Percentiles rank a stretch among this genome's conserved stretches.
Conservation (phyloP, 2,797 vertebrate genomes). For the Oceanodroma leucorhoa region DNA sequence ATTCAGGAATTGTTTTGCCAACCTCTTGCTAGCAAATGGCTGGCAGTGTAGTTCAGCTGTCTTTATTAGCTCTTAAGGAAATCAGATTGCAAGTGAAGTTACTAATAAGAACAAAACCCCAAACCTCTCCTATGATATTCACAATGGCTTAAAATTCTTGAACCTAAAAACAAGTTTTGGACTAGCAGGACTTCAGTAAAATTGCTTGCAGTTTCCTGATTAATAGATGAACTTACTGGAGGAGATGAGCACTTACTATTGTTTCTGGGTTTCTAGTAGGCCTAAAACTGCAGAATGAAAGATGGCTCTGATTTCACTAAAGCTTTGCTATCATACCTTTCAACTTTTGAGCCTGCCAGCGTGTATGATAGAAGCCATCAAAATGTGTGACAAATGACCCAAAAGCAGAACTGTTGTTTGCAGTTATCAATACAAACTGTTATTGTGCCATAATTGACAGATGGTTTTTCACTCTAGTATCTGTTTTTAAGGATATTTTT, state of each 20-base stretch:
- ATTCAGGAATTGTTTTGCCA: not conserved
- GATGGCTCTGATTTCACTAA: conserved; percentile 7
- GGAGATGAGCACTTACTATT: not conserved
- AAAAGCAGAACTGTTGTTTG: conserved; percentile 64
- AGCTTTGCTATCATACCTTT: conserved; percentile 59
- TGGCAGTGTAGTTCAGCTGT: not conserved
- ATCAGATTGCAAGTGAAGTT: not conserved
- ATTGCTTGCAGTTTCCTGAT: not conserved
- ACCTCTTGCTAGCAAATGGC: not conserved
- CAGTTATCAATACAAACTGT: conserved; percentile 71
- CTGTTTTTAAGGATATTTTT: conserved; percentile 71
- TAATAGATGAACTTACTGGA: not conserved
- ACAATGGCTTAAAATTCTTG: not conserved
- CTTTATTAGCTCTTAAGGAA: not conserved
- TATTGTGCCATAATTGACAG: conserved; percentile 69
- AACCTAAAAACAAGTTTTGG: not conserved
- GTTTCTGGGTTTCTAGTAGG: not conserved
- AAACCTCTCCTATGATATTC: not conserved
- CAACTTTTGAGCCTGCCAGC: conserved; percentile 52
- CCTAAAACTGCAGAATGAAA: conserved; percentile 2
- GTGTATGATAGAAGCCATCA: conserved; percentile 65
- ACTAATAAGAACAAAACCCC: not conserved
- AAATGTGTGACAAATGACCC: conserved; percentile 70
- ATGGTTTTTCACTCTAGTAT: conserved; percentile 68
- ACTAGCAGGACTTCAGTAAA: not conserved